Base-by-base conservation (phyloP, 2,888 invertebrate genomes). In the Thalpophila matura region DNA sequence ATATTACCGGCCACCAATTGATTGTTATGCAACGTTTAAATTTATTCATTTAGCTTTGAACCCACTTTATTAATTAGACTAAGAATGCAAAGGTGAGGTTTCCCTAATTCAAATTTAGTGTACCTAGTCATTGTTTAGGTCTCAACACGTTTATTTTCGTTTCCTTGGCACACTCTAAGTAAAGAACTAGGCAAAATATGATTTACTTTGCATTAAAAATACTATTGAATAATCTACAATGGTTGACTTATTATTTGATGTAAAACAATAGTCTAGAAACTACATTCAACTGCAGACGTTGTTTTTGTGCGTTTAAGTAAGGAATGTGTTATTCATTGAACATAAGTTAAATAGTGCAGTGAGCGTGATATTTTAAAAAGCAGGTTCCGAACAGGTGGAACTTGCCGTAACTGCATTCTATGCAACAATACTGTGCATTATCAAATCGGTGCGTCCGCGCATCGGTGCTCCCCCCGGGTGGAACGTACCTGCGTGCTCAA, bases 391-490 rank as follows among this genome's bases (percentile, higher is more conserved):
- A 86, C 88, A 86, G 84, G 87, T 88, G 85, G 70, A 81, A 76
- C 79, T 81, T 75, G 80, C 84, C 83, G 82, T 85, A 83, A 86
- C 86, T 81, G 79, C 83, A 82, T 83, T 86, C 75, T 81, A 72
- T 83, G 81, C 83, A 85, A 84, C 82, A 83, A 85, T 83, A 84
- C 83, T 80, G 87, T 86, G 83, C 83, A 84, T 89, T 91, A 90
- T 91, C 89, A 89, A 91, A 91, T 90, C 87, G 87, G 86, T 84
- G 88, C 84, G 56, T 82, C 82, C 83, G 85, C 83, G 90, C 88
- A 87, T 86, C 89, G 89, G 72, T 89, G 89, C 85, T 80, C 87
- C 84, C 85, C 60, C 56, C 51, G 68, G 82, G 76, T 85, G 87
- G 84, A 85, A 85, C 86, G 86, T 82, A 86, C 86, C 86, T 85